Evolutionary conservation across 1,140 invertebrate species (phyloP).

Genomic region (Sminthurides bifidus): DNA sequence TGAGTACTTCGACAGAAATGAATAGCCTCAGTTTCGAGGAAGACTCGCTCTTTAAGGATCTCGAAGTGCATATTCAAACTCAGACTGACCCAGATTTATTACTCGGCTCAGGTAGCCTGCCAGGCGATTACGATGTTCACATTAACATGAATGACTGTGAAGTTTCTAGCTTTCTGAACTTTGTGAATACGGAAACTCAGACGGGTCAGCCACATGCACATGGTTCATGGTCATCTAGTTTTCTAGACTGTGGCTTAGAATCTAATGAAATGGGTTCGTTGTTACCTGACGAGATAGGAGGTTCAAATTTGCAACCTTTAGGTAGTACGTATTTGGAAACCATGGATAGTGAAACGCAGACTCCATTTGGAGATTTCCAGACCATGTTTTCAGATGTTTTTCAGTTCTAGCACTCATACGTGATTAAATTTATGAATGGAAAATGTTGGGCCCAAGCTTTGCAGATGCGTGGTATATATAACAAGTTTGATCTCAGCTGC

Average conservation of each 20-base stretch:
- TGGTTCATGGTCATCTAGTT: neutral
- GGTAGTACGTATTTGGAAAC: conserved; percentile 14
- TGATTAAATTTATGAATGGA: neutral
- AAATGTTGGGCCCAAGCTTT: too few species aligned
- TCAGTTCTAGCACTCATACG: too few species aligned
- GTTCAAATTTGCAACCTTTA: neutral
- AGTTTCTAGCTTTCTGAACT: conserved; percentile 15
- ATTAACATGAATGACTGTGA: conserved; percentile 4
- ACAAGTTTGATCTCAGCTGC: too few species aligned
- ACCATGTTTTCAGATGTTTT: neutral
- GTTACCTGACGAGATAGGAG: too few species aligned
- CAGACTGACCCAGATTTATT: conserved; percentile 17
- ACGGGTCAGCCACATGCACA: neutral
- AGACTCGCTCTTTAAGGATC: conserved; percentile 1
- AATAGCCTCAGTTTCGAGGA: too few species aligned
- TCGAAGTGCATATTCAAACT: conserved; percentile 17
- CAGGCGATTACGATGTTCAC: conserved; percentile 8
- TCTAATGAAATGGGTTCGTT: too few species aligned
- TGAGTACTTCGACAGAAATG: too few species aligned
- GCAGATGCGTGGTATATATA: too few species aligned
- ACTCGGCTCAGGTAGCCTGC: neutral
- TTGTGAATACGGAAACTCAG: conserved; percentile 20
- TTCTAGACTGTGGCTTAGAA: neutral
- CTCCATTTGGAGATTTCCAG: conserved; percentile 10
- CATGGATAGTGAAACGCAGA: conserved; percentile 23